A percentile compares a stretch with the other conserved stretches of the same genome.
Evolutionary conservation across 2,113 vertebrate species (phyloP).

Genomic region (Excalfactoria chinensis): DNA sequence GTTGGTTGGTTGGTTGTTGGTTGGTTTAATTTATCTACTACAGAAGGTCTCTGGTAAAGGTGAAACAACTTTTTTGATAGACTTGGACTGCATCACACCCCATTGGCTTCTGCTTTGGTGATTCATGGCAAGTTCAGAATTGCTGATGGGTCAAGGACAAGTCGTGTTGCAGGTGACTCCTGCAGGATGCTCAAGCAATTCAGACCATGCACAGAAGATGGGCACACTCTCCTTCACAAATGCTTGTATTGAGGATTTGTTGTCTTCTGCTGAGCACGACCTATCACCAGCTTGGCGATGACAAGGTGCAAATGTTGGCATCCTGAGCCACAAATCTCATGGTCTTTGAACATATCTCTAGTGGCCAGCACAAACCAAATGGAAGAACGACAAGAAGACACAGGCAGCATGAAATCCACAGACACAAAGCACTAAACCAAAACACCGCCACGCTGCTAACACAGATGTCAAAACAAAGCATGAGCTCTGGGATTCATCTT

Average conservation of each 20-base stretch:
- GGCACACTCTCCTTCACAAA: fast-evolving
- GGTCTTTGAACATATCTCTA: neutral
- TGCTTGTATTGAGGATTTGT: fast-evolving
- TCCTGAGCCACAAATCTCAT: neutral
- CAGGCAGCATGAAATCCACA: neutral
- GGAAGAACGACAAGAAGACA: neutral
- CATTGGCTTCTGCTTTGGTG: neutral
- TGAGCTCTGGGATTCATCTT: slow-evolving; percentile 50
- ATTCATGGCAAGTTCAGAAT: neutral
- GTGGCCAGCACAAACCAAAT: neutral
- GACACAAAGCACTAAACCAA: neutral
- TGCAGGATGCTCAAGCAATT: neutral
- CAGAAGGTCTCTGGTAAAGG: neutral
- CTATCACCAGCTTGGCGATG: neutral
- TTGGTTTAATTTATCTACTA: neutral
- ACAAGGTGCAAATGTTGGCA: neutral
- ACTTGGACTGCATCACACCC: neutral
- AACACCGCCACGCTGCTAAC: neutral
- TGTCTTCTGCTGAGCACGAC: neutral
- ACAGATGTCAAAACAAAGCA: slow-evolving; percentile 42
- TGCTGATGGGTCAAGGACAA: neutral
- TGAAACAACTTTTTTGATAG: neutral
- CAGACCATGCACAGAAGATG: neutral
- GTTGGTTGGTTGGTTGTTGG: neutral
- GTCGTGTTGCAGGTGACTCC: neutral